Evolutionary conservation across 2,888 invertebrate species (phyloP), one percentile per base, ranked within the genome.

Genomic region (Helleia helle): DNA sequence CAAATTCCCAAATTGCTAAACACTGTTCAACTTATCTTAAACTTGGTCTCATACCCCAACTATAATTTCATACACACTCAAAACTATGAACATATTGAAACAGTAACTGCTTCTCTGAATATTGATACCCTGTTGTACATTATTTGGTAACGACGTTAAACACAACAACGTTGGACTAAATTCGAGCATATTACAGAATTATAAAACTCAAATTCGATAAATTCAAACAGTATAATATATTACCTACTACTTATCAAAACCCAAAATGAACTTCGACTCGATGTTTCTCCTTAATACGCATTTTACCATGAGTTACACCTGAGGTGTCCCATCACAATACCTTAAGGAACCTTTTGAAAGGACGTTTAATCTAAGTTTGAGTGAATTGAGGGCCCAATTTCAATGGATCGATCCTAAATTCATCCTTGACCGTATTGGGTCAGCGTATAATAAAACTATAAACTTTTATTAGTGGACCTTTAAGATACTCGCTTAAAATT

Each of bases 51-150:
- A 44, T 48, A 41, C 44, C 38, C 37, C 36, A 48, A 48, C 47
- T 48, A 42, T 47, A 47, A 45, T 48, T 51, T 50, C 46, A 52
- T 48, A 46, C 39, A 49, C 46, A 47, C 47, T 47, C 47, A 51
- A 47, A 49, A 51, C 49, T 49, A 47, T 43, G 45, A 48, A 43
- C 47, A 48, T 49, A 52, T 47, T 48, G 48, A 51, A 48, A 46
- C 46, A 43, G 36, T 38, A 44, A 41, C 49, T 43, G 47, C 40
- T 41, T 45, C 45, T 34, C 38, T 41, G 42, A 45, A 46, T 48
- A 49, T 49, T 42, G 51, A 44, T 47, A 52, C 48, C 17, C 12
- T 12, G 22, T 9, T n/a, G 11, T 9, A 5, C 30, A 15, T 15
- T 30, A 14, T 15, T 30, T 30, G 14, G 6, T 15, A 30, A 30